Evolutionary conservation across 2,113 vertebrate genomes (phyloP), one percentile per base, ranked within the genome.

Genomic region (Tenebrosternarchus preto): DNA sequence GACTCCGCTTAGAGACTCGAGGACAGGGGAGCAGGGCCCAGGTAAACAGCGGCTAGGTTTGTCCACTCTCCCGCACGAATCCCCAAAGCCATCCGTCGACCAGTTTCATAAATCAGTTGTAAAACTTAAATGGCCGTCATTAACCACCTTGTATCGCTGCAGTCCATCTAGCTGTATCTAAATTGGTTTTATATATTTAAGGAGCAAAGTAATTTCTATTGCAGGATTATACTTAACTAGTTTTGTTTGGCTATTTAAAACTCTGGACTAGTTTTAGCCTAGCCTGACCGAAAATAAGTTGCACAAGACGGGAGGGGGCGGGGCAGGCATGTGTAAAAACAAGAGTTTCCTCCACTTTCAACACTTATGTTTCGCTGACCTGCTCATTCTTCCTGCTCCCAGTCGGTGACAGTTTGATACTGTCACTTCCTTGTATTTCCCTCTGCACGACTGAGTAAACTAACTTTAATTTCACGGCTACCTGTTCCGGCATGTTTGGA

Each of bases 381-480:
- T 50, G 76, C 64, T 68, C 55, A 53, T 46, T 61, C 61, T 68
- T 55, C 56, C 50, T 33, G 55, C 53, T 57, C 57, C 82, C 86
- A 87, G 89, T 82, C 56, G 66, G 81, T 80, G 83, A 66, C 72
- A 31, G 59, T 72, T 83, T 81, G 85, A 84, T 84, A 72, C 79
- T 76, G 59, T 61, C 69, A 78, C 72, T 76, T 80, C 80, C 82
- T 78, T 83, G 69, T 66, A 85, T 90, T 86, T 87, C 56, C 77
- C 77, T 55, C 33, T 78, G 78, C 77, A 75, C 81, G 33, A 81
- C 73, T 84, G 70, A 88, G 76, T 83, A 83, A 76, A 81, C 84
- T 69, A 60, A 91, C 86, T 92, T 90, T 85, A 88, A 92, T 92
- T 92, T 92, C 90, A 90, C 71, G 70, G 89, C 80, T 86, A 89